phyloP scores from a whole-genome alignment of 2,113 vertebrate genomes.

The Piaya cayana region DNA sequence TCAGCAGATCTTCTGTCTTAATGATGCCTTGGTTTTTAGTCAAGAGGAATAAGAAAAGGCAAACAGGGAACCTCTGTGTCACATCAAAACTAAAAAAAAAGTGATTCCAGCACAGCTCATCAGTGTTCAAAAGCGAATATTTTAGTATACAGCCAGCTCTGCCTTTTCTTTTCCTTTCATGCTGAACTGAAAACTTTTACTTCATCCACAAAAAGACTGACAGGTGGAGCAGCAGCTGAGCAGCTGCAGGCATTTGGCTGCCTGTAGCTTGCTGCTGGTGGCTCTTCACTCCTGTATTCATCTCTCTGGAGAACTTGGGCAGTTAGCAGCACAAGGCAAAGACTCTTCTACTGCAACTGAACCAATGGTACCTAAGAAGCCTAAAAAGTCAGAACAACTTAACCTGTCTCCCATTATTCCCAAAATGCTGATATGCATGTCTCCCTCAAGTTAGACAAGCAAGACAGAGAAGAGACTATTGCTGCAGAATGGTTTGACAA shows the following conservation, averaged over 20 bases:
- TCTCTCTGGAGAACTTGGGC: neutral
- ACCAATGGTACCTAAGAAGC: neutral
- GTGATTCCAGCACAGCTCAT: slow-evolving; percentile 10
- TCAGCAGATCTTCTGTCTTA: neutral
- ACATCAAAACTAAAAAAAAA: slow-evolving; percentile 4
- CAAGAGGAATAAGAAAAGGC: neutral
- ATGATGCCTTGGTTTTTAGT: neutral
- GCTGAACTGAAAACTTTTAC: slow-evolving; percentile 46
- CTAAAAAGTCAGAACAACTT: neutral
- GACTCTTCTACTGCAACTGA: neutral
- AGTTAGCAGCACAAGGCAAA: neutral
- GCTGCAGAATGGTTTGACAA: neutral
- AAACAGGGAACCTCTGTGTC: neutral
- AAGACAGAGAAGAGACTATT: neutral
- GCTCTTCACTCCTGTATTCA: neutral
- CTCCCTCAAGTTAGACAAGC: neutral
- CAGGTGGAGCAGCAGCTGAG: slow-evolving; percentile 66
- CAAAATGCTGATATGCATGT: neutral
- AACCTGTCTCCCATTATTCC: neutral
- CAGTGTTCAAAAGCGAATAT: slow-evolving; percentile 21
- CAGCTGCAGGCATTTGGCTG: slow-evolving; percentile 62
- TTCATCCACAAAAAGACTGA: slow-evolving; percentile 15
- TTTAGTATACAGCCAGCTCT: neutral
- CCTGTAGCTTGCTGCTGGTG: slow-evolving; percentile 28
- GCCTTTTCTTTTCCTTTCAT: slow-evolving; percentile 21